Percentiles rank a stretch among this genome's conserved stretches.
phyloP scores from a whole-genome alignment of 2,888 invertebrate species.

The Leptinotarsa rubiginosa region DNA sequence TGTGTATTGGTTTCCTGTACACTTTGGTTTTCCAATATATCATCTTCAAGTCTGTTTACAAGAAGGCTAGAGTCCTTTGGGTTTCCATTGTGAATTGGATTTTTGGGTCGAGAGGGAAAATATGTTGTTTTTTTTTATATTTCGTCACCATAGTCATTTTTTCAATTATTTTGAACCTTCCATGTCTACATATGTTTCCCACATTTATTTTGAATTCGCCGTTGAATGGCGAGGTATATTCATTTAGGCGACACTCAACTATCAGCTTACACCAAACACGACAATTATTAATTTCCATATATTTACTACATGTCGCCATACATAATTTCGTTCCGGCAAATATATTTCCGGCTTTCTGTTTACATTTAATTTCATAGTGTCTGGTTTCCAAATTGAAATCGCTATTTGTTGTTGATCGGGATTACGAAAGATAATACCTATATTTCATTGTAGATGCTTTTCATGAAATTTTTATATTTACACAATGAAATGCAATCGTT shows the following conservation, averaged over 20 bases:
- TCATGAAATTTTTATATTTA: slow-evolving; percentile 8
- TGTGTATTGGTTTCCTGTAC: too few relatives aligned
- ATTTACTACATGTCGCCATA: slow-evolving; percentile 37
- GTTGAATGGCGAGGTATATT: background rate
- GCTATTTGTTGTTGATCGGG: slow-evolving; percentile 32
- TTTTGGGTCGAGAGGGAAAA: background rate
- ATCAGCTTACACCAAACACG: slow-evolving; percentile 17
- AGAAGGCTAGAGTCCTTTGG: too few relatives aligned
- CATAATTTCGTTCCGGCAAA: slow-evolving; percentile 41
- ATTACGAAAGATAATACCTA: slow-evolving; percentile 32
- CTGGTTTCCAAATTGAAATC: slow-evolving; percentile 44
- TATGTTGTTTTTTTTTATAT: background rate
- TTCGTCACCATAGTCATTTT: background rate
- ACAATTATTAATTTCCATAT: slow-evolving; percentile 24
- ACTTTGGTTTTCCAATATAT: too few relatives aligned
- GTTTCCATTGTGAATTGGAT: too few relatives aligned
- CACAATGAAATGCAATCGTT: background rate
- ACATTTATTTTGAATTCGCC: background rate
- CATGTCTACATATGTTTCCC: background rate
- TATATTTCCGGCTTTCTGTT: slow-evolving; percentile 44
- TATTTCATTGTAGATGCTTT: slow-evolving; percentile 25
- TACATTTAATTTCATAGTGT: slow-evolving; percentile 44
- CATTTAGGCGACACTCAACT: background rate
- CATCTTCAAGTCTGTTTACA: too few relatives aligned
- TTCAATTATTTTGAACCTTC: background rate